Conservation (phyloP, 2,888 invertebrate species). For the Nebria brevicollis region DNA sequence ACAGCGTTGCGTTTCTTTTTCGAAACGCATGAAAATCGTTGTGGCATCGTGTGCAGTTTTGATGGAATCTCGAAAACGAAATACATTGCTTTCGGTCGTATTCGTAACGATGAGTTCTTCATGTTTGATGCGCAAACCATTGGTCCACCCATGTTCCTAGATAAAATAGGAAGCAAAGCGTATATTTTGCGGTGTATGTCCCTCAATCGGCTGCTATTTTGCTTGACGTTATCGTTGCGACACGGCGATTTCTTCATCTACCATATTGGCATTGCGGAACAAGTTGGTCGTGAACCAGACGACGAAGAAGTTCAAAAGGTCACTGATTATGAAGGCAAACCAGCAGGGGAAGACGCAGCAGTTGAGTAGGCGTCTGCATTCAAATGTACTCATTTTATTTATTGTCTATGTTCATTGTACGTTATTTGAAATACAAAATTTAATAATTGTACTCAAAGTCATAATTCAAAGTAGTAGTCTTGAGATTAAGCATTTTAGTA, state of each 20-base stretch:
- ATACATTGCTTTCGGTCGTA: conserved; percentile 59
- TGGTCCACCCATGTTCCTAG: conserved; percentile 71
- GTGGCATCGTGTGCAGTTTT: conserved; percentile 68
- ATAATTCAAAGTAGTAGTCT: not conserved
- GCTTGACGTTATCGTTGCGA: conserved; percentile 69
- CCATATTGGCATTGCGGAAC: conserved; percentile 54
- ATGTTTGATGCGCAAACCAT: conserved; percentile 74
- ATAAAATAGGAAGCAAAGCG: conserved; percentile 63
- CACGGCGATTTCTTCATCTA: conserved; percentile 62
- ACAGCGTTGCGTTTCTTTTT: conserved; percentile 72
- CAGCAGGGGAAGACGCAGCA: not conserved
- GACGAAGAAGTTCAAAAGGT: not conserved
- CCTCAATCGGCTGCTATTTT: conserved; percentile 71
- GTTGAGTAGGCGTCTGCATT: too few species aligned
- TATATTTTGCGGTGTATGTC: conserved; percentile 71
- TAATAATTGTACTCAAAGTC: not conserved
- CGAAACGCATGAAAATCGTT: conserved; percentile 62
- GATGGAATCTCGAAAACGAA: conserved; percentile 63
- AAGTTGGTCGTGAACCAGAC: not conserved
- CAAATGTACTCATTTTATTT: too few species aligned
- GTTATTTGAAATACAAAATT: too few species aligned
- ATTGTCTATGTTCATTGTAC: too few species aligned
- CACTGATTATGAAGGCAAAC: conserved; percentile 28
- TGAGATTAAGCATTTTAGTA: not conserved
- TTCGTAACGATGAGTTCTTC: conserved; percentile 67